These are phyloP conservation scores for Chaetodon trifascialis DNA, from an alignment of 2,113 vertebrate genomes.

Conservation along the genomic window DNA sequence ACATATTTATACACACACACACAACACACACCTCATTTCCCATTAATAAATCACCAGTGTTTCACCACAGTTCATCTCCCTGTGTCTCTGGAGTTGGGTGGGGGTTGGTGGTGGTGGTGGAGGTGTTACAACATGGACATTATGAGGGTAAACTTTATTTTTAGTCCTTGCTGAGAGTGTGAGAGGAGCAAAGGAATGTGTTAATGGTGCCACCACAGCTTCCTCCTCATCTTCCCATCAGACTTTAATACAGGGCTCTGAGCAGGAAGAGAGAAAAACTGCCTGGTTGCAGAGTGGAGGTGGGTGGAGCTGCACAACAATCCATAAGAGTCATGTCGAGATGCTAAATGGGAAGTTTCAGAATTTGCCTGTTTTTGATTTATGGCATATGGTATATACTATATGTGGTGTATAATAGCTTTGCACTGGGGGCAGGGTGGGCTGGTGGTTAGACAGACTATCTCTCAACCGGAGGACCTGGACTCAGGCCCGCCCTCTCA, in stretches of 20 bases:
- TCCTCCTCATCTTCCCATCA: constrained; percentile 74
- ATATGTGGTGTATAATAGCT: constrained; percentile 63
- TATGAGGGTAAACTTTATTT: constrained; percentile 61
- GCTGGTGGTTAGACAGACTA: constrained; percentile 14
- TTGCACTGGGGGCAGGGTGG: neutral
- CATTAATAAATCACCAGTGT: constrained; percentile 75
- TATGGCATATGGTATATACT: constrained; percentile 59
- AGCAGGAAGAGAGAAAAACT: constrained; percentile 2
- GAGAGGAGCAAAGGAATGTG: constrained; percentile 79
- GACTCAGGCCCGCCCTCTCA: neutral
- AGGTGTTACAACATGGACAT: constrained; percentile 32
- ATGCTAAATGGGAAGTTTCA: constrained; percentile 47
- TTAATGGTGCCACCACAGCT: constrained; percentile 80
- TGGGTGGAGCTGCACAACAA: constrained; percentile 44
- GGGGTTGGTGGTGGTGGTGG: neutral
- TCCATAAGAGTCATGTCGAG: constrained; percentile 19
- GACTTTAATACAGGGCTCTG: constrained; percentile 57
- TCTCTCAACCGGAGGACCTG: constrained; percentile 1
- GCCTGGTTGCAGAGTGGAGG: neutral
- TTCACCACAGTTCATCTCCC: constrained; percentile 49
- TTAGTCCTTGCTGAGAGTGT: constrained; percentile 59
- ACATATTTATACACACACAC: constrained; percentile 7
- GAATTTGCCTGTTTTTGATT: constrained; percentile 64
- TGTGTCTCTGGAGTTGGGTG: constrained; percentile 38
- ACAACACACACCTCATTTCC: constrained; percentile 61